Evolutionary conservation across 2,888 invertebrate genomes (phyloP).

Genomic region (Drosophila sordidula): DNA sequence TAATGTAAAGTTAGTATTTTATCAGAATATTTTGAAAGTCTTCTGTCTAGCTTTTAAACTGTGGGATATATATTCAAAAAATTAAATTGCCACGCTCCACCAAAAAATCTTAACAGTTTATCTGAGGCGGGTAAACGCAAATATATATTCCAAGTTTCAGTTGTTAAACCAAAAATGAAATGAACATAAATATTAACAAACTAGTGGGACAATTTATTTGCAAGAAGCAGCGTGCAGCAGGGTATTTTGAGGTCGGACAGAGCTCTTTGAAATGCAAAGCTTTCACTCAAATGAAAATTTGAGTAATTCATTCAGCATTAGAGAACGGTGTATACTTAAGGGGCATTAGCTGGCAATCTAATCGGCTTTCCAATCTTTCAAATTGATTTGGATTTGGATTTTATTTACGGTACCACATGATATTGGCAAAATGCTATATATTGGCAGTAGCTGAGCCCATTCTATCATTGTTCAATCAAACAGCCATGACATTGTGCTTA

Average conservation of each 20-base stretch:
- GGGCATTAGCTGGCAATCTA: conserved; percentile 25
- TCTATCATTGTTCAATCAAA: conserved; percentile 26
- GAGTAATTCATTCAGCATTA: background rate
- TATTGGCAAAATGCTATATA: conserved; percentile 40
- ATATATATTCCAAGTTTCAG: too few species aligned
- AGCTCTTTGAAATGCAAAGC: conserved; percentile 3
- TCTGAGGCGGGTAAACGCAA: too few species aligned
- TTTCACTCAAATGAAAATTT: conserved; percentile 28
- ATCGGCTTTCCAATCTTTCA: conserved; percentile 18
- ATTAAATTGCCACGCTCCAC: too few species aligned
- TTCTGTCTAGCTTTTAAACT: too few species aligned
- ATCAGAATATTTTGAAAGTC: too few species aligned
- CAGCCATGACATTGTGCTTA: conserved; percentile 50
- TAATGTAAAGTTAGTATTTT: too few species aligned
- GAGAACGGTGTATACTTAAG: background rate
- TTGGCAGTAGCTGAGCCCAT: conserved; percentile 1
- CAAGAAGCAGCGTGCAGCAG: too few species aligned
- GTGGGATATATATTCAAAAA: too few species aligned
- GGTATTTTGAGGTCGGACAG: background rate
- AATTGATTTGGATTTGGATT: conserved; percentile 9
- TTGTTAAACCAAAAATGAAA: too few species aligned
- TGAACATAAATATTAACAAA: too few species aligned
- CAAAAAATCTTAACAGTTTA: too few species aligned
- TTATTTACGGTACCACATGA: conserved; percentile 21
- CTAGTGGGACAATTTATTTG: too few species aligned